Evolutionary conservation across 2,888 invertebrate species (phyloP), one percentile per base, ranked within the genome.

Genomic region (Ganaspis brasiliensis): DNA sequence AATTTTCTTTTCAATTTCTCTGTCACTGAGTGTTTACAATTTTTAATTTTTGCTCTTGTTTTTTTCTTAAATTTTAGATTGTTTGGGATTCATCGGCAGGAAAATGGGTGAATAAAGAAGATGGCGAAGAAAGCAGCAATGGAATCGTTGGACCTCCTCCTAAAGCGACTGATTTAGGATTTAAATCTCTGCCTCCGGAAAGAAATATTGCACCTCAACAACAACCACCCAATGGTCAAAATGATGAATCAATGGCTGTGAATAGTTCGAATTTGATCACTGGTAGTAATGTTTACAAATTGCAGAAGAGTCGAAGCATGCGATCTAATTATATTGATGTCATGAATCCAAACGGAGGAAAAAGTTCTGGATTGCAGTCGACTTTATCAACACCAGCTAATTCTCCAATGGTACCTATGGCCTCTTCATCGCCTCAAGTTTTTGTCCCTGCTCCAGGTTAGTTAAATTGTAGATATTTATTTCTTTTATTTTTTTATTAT

Each of bases 71-170:
- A 82, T 83, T 84, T 55, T 90, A 97, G 97, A 98, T 98, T 93
- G 96, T 98, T 73, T 98, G 98, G 98, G 98, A 98, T 93, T 93
- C 95, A 76, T 95, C 95, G n/a, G 94, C 94, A 87, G 96, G 98
- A 90, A 94, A 95, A 84, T 98, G 98, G 98, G 94, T 95, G 71
- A 97, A 98, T 92, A 94, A 95, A 57, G 97, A 97, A 89, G 96
- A 94, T 35, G 95, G 95, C 61, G 94, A 93, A 6, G 94, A 94
- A 26, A 95, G 93, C 73, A 89, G 91, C 3, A 91, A 91, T 0
- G 87, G 91, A 71, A 92, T 92, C 35, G 90, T 95, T 37, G 94
- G 94, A 84, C 95, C 95, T 56, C 96, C 96, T 19, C 96, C 96
- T 4, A 96, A 94, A 91, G 94, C 94, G 92, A 88, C 94, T 2